Evolutionary conservation across 2,888 invertebrate species (phyloP).

Genomic region (Mesorhabditis spiculigera): DNA sequence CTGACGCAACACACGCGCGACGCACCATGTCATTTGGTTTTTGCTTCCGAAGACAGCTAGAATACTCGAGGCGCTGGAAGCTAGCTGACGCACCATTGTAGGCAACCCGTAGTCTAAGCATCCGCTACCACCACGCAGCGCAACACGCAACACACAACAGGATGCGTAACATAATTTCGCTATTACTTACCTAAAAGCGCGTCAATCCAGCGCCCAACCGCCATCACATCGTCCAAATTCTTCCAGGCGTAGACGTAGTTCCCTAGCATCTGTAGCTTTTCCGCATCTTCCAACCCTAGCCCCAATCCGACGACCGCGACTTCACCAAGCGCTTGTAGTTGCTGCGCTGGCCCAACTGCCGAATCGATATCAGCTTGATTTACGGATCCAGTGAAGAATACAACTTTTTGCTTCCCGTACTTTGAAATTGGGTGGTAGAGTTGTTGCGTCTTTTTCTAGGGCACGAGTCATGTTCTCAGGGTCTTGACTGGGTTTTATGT

Average conservation of each 20-base stretch:
- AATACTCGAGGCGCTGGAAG: too few relatives aligned
- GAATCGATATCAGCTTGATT: background rate
- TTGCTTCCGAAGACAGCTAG: too few relatives aligned
- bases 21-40: too few relatives aligned
- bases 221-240: slow-evolving; percentile 1
- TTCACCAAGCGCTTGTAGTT: background rate
- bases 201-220: background rate
- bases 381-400: background rate
- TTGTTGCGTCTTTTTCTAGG: background rate
- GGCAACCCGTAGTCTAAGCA: too few relatives aligned
- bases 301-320: background rate
- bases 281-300: background rate
- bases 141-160: too few relatives aligned
- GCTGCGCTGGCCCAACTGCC: background rate
- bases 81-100: too few relatives aligned
- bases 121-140: too few relatives aligned
- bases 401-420: background rate
- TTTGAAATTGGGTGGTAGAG: background rate
- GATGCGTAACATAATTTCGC: too few relatives aligned
- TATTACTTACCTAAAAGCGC: background rate
- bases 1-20: too few relatives aligned
- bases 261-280: background rate
- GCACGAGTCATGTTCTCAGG: background rate
- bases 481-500: background rate
- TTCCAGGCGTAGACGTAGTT: background rate